phyloP scores from a whole-genome alignment of 2,888 invertebrate genomes.

The Nasonovia ribisnigri region DNA sequence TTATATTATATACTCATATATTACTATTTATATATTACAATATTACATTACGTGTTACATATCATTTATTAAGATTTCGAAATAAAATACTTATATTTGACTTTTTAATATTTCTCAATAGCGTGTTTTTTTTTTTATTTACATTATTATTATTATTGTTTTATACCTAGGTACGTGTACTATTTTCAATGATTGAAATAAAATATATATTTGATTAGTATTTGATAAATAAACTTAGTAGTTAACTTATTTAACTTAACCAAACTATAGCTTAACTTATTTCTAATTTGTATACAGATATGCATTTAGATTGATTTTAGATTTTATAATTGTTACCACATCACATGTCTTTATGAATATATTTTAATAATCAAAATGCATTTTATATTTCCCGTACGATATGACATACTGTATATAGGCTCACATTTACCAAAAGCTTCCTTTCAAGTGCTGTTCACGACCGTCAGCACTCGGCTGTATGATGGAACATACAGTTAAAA shows the following conservation, averaged over 20 bases:
- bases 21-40: not conserved
- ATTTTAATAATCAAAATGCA: not conserved
- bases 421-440: not conserved
- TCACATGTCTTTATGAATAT: not conserved
- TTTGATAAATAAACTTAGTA: not conserved
- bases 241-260: no score
- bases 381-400: not conserved
- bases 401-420: not conserved
- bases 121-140: not conserved
- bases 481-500: not conserved
- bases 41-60: not conserved
- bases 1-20: not conserved
- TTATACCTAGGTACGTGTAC: not conserved
- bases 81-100: not conserved
- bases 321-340: not conserved
- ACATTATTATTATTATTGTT: not conserved
- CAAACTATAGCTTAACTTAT: not conserved
- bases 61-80: not conserved
- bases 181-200: not conserved
- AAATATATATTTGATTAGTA: not conserved
- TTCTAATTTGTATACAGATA: not conserved
- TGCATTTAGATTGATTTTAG: not conserved
- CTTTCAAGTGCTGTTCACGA: not conserved
- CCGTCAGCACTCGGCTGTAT: no score
- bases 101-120: not conserved